Evolutionary conservation across 2,888 invertebrate species (phyloP), one percentile per base, ranked within the genome.

Genomic region (Argyra leucocephala): DNA sequence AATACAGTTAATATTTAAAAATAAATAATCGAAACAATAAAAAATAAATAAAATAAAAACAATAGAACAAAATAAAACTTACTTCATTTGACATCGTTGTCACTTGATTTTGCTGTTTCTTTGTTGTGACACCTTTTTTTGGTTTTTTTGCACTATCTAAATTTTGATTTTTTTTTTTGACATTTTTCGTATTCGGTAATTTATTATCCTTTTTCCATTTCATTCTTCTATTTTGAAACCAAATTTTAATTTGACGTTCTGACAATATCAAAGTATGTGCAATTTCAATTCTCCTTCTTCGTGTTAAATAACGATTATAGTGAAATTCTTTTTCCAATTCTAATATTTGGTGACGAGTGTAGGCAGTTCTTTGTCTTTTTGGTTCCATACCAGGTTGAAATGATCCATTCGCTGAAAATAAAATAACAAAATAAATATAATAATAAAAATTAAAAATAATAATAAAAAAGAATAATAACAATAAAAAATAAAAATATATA

Each of bases 291-390:
- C 97, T 85, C 82, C 96, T 85, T 79, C 96, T 86, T 73, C 97
- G 86, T 67, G 96, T 96, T 80, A 97, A 85, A 83, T 97, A 97
- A 76, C 94, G 87, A 84, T 96, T 97, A 85, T 91, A 96, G 81
- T 96, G 96, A 81, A 97, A 97, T 83, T 96, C 96, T 80, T 96
- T 96, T 80, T 96, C 96, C 76, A 97, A 84, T 82, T 97, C 96
- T 79, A 97, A 84, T 77, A 96, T 96, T 85, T 97, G 97, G 84
- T 96, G 95, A 80, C 96, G 88, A 68, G 96, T 97, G 85, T 97
- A 97, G 69, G 96, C 96, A 72, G 96, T 97, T 73, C 97, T 86
- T 79, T 96, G 96, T 69, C 97, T 85, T 81, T 96, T 96, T 64
- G 95, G 93, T 79, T 96, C 95, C 90, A 93, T 93, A 67, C 93